These are phyloP conservation scores for Molossus alvarezi DNA, from an alignment of 2,797 vertebrate genomes.

Conservation along the genomic window DNA sequence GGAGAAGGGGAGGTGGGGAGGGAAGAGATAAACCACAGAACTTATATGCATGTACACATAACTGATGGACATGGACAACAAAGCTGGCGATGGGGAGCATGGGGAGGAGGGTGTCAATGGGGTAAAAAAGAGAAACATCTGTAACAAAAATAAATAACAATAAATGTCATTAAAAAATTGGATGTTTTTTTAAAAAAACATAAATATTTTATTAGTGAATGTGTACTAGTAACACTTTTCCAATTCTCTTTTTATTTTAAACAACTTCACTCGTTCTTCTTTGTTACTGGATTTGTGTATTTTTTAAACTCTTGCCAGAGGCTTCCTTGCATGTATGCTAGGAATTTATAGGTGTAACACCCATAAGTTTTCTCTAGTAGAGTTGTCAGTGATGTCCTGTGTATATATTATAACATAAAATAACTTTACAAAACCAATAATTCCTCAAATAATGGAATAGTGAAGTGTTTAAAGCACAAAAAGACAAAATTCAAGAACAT, in stretches of 20 bases:
- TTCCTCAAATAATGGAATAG: constrained; percentile 12
- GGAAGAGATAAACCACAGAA: no score
- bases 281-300: constrained; percentile 16
- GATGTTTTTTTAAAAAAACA: not conserved
- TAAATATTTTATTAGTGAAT: constrained; percentile 81
- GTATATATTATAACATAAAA: constrained; percentile 23
- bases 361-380: constrained; percentile 20
- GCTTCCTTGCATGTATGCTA: not conserved
- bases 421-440: not conserved
- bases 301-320: not conserved
- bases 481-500: constrained; percentile 40
- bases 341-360: not conserved
- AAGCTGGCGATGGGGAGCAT: no score
- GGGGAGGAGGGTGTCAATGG: no score
- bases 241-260: constrained; percentile 68
- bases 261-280: constrained; percentile 14
- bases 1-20: no score
- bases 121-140: no score
- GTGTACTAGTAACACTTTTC: constrained; percentile 62
- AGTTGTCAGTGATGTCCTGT: not conserved
- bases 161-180: no score
- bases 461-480: constrained; percentile 24
- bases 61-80: no score
- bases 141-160: no score
- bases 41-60: no score